Evolutionary conservation across 1,140 invertebrate genomes (phyloP).

Genomic region (Scaptomyza hsui): DNA sequence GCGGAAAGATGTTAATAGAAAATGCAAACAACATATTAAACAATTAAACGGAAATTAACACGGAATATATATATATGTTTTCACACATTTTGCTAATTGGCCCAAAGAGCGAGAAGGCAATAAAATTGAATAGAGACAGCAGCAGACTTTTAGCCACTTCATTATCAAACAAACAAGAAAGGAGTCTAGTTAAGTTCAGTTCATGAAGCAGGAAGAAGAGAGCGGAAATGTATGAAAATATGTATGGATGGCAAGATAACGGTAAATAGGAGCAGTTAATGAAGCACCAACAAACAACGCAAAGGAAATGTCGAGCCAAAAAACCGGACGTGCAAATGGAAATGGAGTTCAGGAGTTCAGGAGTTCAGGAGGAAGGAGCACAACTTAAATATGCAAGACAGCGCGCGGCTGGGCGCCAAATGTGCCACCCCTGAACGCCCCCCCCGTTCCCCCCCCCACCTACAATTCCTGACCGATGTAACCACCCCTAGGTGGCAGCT

Average conservation of each 20-base stretch:
- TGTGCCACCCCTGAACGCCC: conserved; percentile 52
- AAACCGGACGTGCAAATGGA: conserved; percentile 35
- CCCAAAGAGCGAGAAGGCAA: not conserved
- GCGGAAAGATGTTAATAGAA: conserved; percentile 72
- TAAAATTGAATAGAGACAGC: not conserved
- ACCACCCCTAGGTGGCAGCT: conserved; percentile 24
- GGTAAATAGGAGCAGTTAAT: conserved; percentile 47
- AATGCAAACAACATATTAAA: conserved; percentile 81
- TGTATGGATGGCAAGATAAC: conserved; percentile 16
- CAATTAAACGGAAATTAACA: conserved; percentile 82
- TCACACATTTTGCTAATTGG: conserved; percentile 61
- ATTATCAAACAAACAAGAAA: conserved; percentile 54
- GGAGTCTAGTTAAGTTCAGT: conserved; percentile 22
- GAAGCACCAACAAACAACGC: conserved; percentile 52
- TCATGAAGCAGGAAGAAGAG: conserved; percentile 42
- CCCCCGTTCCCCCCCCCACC: no score
- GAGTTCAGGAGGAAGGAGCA: not conserved
- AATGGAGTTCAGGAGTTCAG: not conserved
- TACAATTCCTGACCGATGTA: not conserved
- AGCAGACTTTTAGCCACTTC: conserved; percentile 42
- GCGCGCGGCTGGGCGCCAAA: conserved; percentile 70
- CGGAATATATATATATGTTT: conserved; percentile 76
- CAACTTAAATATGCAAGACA: conserved; percentile 80
- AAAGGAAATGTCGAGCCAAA: conserved; percentile 58
- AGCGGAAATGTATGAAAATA: conserved; percentile 62